Percentiles rank a stretch among this genome's conserved stretches.
Evolutionary conservation across 2,113 vertebrate genomes (phyloP).

Genomic region (Ursus arctos): DNA sequence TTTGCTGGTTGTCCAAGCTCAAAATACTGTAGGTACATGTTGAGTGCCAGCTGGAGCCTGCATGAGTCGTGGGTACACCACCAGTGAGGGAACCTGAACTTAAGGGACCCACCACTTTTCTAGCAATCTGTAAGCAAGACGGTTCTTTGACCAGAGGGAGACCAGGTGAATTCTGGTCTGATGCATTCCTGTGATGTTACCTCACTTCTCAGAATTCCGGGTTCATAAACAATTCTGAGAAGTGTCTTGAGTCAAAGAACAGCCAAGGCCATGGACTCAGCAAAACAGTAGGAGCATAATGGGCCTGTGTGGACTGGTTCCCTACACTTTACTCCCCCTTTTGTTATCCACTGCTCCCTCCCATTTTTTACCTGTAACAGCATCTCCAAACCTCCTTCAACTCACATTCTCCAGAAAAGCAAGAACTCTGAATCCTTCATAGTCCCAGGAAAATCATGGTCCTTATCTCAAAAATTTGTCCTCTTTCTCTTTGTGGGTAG

Average conservation of each 20-base stretch:
- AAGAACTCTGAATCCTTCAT: not conserved
- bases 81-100: not conserved
- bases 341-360: not conserved
- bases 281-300: not conserved
- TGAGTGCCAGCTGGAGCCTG: not conserved
- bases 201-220: not conserved
- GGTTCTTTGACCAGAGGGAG: not conserved
- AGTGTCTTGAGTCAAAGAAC: not conserved
- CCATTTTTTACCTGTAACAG: not conserved
- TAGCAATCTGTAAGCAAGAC: not conserved
- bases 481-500: not conserved
- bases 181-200: not conserved
- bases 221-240: not conserved
- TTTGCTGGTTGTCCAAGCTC: not conserved
- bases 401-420: not conserved
- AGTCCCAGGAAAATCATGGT: not conserved
- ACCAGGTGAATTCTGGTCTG: not conserved
- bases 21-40: not conserved
- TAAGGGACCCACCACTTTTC: not conserved
- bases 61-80: rapidly evolving
- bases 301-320: not conserved
- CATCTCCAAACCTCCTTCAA: not conserved
- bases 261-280: not conserved
- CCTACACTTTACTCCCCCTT: not conserved
- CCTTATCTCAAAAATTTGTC: not conserved